A percentile compares a stretch with the other conserved stretches of the same genome.
phyloP scores from a whole-genome alignment of 2,888 invertebrate genomes.

The Perdita meconis region DNA sequence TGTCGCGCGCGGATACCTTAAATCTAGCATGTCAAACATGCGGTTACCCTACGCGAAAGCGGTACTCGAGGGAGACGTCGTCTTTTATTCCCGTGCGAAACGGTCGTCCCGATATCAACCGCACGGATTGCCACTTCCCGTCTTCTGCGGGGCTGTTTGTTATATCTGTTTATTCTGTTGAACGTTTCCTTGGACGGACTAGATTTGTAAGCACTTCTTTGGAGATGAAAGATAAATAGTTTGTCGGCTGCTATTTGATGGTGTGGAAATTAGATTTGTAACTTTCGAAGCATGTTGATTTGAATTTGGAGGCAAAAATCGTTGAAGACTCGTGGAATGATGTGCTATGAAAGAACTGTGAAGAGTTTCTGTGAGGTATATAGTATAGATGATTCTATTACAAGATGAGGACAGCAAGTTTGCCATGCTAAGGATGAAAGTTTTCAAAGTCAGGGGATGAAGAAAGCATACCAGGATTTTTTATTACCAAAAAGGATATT shows the following conservation, averaged over 20 bases:
- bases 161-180: slow-evolving; percentile 23
- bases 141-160: slow-evolving; percentile 11
- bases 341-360: too few species aligned
- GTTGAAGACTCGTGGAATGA: too few species aligned
- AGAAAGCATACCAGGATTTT: too few species aligned
- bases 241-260: neutral
- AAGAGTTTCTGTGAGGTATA: too few species aligned
- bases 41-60: slow-evolving; percentile 43
- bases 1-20: slow-evolving; percentile 65
- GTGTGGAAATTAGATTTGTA: neutral
- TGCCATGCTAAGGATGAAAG: too few species aligned
- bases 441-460: too few species aligned
- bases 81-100: slow-evolving; percentile 49
- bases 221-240: too few species aligned
- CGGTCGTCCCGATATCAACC: slow-evolving; percentile 12
- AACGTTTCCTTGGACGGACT: slow-evolving; percentile 1
- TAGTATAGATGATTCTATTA: too few species aligned
- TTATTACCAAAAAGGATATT: too few species aligned
- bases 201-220: neutral
- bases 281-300: too few species aligned
- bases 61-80: slow-evolving; percentile 14
- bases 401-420: too few species aligned
- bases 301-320: too few species aligned
- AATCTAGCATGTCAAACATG: slow-evolving; percentile 68
- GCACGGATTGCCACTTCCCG: neutral